Evolutionary conservation across 2,113 vertebrate species (phyloP), one percentile per base, ranked within the genome.

Genomic region (Neogobius melanostomus): DNA sequence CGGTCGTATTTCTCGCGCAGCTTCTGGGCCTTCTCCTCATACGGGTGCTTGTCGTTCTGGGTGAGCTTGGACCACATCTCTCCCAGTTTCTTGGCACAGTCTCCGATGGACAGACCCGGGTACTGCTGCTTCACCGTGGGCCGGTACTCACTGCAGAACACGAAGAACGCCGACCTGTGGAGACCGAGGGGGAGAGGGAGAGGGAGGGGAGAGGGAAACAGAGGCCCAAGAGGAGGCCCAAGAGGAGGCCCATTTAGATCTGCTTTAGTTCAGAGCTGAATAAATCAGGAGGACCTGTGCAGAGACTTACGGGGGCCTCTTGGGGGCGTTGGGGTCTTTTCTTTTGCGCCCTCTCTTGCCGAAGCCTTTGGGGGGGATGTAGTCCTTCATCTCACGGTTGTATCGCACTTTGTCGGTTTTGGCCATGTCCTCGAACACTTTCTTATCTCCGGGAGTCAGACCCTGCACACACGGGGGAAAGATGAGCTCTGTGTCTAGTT

Each of bases 311-410:
- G 96, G 97, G 8, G 96, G 96, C 51, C 96, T 92, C 77, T 98
- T 97, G 21, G 96, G 97, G 1, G 97, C 96, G 0, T 97, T 98
- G 48, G 96, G 96, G 44, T 98, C 97, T 85, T 98, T 98, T 88
- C 96, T 97, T 48, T 96, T 97, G 92, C 95, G 96, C 1, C 94
- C 93, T 1, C 91, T 94, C 88, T 95, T 95, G 11, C 95, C 95
- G 0, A 87, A 88, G 0, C 95, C 94, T 70, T 98, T 98, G 8
- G 95, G 95, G 14, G 97, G 96, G 4, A 97, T 85, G 0, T 98
- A 98, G 66, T 91, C 94, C 50, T 94, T 95, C 96, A 98, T 98
- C 90, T 98, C 96, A n/a, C 93, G 80, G 77, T 98, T 96, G 9
- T 98, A 98, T 5, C 95, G 95, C 11, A 92, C 95, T 86, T 98